Evolutionary conservation across 2,888 invertebrate species (phyloP), one percentile per base, ranked within the genome.

Genomic region (Watsonalla cultraria): DNA sequence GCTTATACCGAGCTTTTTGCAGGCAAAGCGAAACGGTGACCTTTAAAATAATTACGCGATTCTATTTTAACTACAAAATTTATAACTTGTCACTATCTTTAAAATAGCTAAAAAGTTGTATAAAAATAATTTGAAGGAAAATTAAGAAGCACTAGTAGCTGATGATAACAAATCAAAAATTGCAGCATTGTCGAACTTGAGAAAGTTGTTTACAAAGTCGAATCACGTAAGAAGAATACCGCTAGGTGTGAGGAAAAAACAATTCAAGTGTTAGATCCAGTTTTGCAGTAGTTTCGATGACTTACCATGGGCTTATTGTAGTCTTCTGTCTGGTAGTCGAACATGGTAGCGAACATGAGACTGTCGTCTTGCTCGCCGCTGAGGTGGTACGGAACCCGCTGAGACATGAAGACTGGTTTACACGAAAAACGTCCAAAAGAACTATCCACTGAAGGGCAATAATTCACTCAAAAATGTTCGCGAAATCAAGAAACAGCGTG

Each of bases 341-440:
- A 91, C 91, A 91, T 91, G 62, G 91, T 91, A 66, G 90, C 88
- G 83, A 90, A 90, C 90, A 91, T 90, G 48, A 91, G 90, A 86
- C 89, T 85, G 70, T 91, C 91, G 84, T 91, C 91, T 74, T 86
- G 89, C 74, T 91, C 91, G 85, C 86, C 70, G 81, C 74, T 86
- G 73, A 78, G 78, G 76, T 89, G 80, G 75, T 87, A 92, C 58
- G 93, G 93, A 86, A 93, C 93, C 92, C 92, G 81, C 88, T 92
- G 93, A 89, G 92, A 93, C 93, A 93, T 93, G 86, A 91, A 92
- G 89, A 74, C 76, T 71, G 73, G 71, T 79, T 86, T 79, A 62
- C 80, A 80, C 80, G 73, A 80, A 68, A 77, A 76, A 61, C 60
- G 74, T 80, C 74, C 78, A 71, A 80, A 80, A 75, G 62, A 82